Conservation (phyloP, 2,797 vertebrate genomes). For the Syndactyla subalaris region DNA sequence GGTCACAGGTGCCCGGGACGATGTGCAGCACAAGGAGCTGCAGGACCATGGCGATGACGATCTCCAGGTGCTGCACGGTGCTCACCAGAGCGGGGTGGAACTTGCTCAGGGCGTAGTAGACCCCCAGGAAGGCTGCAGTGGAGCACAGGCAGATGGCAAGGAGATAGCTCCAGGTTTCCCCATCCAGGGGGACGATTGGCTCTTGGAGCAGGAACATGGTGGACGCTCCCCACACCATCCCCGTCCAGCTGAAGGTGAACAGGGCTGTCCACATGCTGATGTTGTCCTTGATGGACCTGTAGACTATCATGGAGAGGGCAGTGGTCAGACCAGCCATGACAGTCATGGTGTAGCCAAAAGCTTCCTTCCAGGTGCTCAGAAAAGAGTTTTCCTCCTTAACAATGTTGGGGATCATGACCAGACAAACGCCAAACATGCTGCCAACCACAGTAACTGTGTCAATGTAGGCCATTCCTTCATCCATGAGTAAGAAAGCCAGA, state of each 20-base stretch:
- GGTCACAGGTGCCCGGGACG: slow-evolving; percentile 86
- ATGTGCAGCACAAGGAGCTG: slow-evolving; percentile 86
- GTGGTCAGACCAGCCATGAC: slow-evolving; percentile 94
- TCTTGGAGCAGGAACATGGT: slow-evolving; percentile 92
- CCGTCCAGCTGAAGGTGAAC: slow-evolving; percentile 97
- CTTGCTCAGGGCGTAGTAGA: slow-evolving; percentile 91
- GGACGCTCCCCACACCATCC: slow-evolving; percentile 87
- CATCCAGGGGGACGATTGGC: slow-evolving; percentile 88
- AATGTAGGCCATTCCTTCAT: slow-evolving; percentile 88
- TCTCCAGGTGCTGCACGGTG: slow-evolving; percentile 93
- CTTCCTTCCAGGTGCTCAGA: slow-evolving; percentile 89
- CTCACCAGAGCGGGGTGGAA: slow-evolving; percentile 96
- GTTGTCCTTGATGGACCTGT: slow-evolving; percentile 92
- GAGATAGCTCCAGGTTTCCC: slow-evolving; percentile 90
- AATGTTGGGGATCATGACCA: slow-evolving; percentile 90
- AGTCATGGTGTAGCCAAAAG: slow-evolving; percentile 94
- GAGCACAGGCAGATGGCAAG: slow-evolving; percentile 90
- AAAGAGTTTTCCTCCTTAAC: slow-evolving; percentile 85
- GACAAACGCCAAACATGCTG: slow-evolving; percentile 89
- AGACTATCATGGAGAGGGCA: slow-evolving; percentile 94
- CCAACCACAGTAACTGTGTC: slow-evolving; percentile 86
- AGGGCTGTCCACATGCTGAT: slow-evolving; percentile 94
- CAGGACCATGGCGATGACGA: slow-evolving; percentile 90
- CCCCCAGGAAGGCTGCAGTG: slow-evolving; percentile 89
- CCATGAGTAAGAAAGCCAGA: slow-evolving; percentile 92